These are phyloP conservation scores for Argyresthia albistria DNA, from an alignment of 2,888 invertebrate species.

Conservation along the genomic window DNA sequence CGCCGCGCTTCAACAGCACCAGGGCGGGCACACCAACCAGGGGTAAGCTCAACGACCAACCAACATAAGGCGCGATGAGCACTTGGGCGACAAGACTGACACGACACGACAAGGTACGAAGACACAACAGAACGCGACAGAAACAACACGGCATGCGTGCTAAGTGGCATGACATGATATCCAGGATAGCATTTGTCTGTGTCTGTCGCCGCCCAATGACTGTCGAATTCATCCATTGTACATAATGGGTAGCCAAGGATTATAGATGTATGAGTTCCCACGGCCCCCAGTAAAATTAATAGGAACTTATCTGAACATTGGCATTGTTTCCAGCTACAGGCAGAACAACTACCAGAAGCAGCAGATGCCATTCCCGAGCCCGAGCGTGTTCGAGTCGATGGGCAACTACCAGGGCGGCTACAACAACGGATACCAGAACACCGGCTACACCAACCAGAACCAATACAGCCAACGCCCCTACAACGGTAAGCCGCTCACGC, in stretches of 20 bases:
- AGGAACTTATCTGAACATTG: slow-evolving; percentile 29
- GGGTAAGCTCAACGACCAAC: slow-evolving; percentile 15
- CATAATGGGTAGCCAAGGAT: too few relatives aligned
- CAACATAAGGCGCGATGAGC: too few relatives aligned
- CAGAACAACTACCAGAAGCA: slow-evolving; percentile 66
- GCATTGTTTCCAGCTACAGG: slow-evolving; percentile 26
- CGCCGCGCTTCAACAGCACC: slow-evolving; percentile 33
- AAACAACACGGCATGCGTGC: too few relatives aligned
- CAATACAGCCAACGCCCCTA: slow-evolving; percentile 56
- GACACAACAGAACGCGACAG: too few relatives aligned
- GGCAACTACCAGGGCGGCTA: slow-evolving; percentile 71
- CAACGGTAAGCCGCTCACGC: slow-evolving; percentile 39
- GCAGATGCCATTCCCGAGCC: slow-evolving; percentile 70
- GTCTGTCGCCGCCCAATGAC: too few relatives aligned
- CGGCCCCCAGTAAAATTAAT: too few relatives aligned
- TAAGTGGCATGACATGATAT: too few relatives aligned
- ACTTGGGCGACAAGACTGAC: too few relatives aligned
- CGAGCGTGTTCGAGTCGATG: slow-evolving; percentile 70
- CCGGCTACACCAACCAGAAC: slow-evolving; percentile 55
- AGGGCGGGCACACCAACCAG: slow-evolving; percentile 19
- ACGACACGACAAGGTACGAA: too few relatives aligned
- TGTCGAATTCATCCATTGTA: too few relatives aligned
- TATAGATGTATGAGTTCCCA: too few relatives aligned
- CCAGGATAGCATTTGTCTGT: too few relatives aligned
- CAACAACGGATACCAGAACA: slow-evolving; percentile 58